phyloP scores from a whole-genome alignment of 2,113 vertebrate genomes.

The Cricetomys ansorgei region DNA sequence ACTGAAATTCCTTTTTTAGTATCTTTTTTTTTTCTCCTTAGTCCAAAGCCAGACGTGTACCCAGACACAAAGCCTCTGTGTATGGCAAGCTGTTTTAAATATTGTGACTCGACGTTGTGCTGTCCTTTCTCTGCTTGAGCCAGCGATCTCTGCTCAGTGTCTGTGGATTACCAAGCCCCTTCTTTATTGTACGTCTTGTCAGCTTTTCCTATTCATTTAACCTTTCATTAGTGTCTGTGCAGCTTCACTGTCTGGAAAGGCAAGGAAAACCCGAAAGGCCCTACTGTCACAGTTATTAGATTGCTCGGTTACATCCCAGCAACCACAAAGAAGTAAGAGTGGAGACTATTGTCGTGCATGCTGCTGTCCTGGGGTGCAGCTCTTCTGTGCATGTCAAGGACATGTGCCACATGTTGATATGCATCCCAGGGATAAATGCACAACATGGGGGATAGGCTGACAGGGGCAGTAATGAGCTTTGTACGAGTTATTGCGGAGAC shows the following conservation, averaged over 20 bases:
- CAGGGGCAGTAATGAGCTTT: constrained; percentile 88
- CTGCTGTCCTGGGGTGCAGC: constrained; percentile 90
- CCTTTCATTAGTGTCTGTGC: constrained; percentile 98
- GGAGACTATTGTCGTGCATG: constrained; percentile 88
- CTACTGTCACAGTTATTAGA: constrained; percentile 99
- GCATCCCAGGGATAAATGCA: constrained; percentile 88
- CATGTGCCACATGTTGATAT: constrained; percentile 97
- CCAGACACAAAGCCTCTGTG: constrained; percentile 90
- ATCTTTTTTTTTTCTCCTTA: constrained; percentile 87
- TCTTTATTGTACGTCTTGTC: constrained; percentile 98
- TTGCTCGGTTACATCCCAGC: constrained; percentile 97
- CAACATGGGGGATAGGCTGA: constrained; percentile 87
- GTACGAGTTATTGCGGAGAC: constrained; percentile 91
- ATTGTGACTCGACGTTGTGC: constrained; percentile 91
- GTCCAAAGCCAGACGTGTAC: constrained; percentile 89
- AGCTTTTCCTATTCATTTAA: constrained; percentile 99
- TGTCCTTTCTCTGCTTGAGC: constrained; percentile 94
- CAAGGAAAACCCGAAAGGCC: constrained; percentile 95
- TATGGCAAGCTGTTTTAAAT: constrained; percentile 95
- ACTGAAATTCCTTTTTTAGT: constrained; percentile 95
- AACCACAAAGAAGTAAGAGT: constrained; percentile 93
- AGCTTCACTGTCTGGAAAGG: constrained; percentile 93
- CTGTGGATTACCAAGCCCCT: constrained; percentile 91
- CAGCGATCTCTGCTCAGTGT: constrained; percentile 91
- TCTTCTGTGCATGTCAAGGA: constrained; percentile 95